phyloP scores from a whole-genome alignment of 2,113 vertebrate species.

The Conger conger region DNA sequence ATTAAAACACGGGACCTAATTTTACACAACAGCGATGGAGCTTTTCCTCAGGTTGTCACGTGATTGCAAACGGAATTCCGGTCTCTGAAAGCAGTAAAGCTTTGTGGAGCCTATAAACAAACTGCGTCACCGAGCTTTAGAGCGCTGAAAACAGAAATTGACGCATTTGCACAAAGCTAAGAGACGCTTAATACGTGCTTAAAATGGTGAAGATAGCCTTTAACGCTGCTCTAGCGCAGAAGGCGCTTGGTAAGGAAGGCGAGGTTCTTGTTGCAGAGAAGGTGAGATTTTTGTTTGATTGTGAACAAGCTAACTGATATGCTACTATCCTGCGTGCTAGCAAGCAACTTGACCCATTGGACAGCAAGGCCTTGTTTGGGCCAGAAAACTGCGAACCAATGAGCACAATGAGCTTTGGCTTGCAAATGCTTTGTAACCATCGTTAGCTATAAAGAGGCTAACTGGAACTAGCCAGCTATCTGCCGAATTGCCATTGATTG shows the following conservation, averaged over 20 bases:
- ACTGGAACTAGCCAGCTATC: background rate
- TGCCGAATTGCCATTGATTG: background rate
- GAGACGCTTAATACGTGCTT: background rate
- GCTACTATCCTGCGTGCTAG: background rate
- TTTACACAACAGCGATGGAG: background rate
- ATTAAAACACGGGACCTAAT: background rate
- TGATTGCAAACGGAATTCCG: conserved; percentile 57
- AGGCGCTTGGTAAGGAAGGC: conserved; percentile 69
- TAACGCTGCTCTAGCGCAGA: conserved; percentile 78
- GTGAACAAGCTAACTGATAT: background rate
- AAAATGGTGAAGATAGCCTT: conserved; percentile 86
- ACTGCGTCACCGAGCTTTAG: conserved; percentile 64
- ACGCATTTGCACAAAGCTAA: background rate
- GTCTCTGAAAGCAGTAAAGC: conserved; percentile 19
- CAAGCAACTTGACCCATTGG: background rate
- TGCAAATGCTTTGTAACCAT: background rate
- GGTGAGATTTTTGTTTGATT: conserved; percentile 59
- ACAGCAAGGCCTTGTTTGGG: background rate
- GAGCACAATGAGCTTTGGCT: background rate
- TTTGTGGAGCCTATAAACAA: conserved; percentile 42
- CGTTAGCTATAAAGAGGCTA: background rate
- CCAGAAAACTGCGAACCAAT: background rate
- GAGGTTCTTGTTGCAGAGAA: conserved; percentile 65
- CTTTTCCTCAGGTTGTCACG: background rate
- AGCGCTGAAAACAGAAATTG: background rate